Conservation (phyloP, 2,113 vertebrate genomes). For the Marcusenius ussheri region DNA sequence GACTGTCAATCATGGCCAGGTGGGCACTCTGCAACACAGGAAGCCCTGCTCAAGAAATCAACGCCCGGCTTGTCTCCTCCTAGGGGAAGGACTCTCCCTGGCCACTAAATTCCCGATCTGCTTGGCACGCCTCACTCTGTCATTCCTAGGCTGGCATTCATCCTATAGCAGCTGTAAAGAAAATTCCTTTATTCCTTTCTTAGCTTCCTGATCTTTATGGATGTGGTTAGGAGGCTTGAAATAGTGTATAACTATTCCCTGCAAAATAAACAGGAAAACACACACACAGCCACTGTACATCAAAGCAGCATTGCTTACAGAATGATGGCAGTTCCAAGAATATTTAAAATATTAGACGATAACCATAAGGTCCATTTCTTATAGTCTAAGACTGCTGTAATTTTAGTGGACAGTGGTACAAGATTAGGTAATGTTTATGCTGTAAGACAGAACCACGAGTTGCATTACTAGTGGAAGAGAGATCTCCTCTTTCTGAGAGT, state of each 20-base stretch:
- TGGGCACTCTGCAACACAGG: conserved; percentile 74
- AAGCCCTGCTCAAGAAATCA: neutral
- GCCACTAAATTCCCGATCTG: neutral
- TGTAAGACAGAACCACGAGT: neutral
- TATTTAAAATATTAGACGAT: neutral
- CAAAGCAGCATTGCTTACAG: neutral
- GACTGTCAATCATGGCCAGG: conserved; percentile 87
- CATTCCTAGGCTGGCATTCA: neutral
- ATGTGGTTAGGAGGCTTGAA: neutral
- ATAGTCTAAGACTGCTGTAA: neutral
- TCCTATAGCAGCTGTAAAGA: neutral
- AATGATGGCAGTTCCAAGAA: neutral
- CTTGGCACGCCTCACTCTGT: neutral
- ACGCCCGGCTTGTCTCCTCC: neutral
- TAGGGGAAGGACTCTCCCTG: neutral
- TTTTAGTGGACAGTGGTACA: neutral
- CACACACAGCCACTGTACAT: neutral
- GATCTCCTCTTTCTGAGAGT: neutral
- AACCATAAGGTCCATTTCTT: neutral
- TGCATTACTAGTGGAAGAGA: neutral
- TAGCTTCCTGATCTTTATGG: neutral
- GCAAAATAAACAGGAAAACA: neutral
- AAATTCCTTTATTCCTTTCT: neutral
- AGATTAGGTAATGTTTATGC: neutral
- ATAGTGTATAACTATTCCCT: neutral